phyloP scores from a whole-genome alignment of 2,888 invertebrate species.

The Drosophila robusta region DNA sequence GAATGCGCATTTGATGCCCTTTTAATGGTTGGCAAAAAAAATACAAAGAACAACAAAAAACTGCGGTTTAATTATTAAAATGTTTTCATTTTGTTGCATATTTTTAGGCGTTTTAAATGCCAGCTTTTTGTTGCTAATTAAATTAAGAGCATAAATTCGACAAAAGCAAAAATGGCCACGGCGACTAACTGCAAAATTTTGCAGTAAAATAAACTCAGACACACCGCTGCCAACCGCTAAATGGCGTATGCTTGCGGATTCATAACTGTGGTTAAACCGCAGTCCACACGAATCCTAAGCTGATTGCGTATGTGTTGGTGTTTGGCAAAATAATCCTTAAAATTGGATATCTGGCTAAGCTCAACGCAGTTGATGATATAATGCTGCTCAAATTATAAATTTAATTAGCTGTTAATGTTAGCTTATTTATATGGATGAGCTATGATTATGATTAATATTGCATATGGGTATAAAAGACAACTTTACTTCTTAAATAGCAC shows the following conservation, averaged over 20 bases:
- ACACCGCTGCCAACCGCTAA: constrained; percentile 3
- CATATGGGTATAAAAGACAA: background rate
- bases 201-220: background rate
- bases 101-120: constrained; percentile 53
- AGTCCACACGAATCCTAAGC: constrained; percentile 17
- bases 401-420: background rate
- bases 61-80: constrained; percentile 77
- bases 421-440: background rate
- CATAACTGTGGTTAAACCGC: constrained; percentile 56
- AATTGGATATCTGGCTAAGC: constrained; percentile 11
- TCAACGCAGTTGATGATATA: background rate
- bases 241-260: constrained; percentile 23
- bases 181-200: constrained; percentile 1
- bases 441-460: background rate
- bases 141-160: constrained; percentile 59
- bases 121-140: constrained; percentile 50
- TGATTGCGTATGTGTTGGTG: constrained; percentile 1
- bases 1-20: constrained; percentile 33
- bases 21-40: constrained; percentile 27
- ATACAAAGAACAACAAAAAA: constrained; percentile 18
- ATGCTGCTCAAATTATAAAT: background rate
- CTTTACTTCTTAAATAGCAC: too few relatives aligned
- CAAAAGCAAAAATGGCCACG: constrained; percentile 3
- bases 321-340: constrained; percentile 19
- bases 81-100: constrained; percentile 63